Evolutionary conservation across 2,888 invertebrate genomes (phyloP).

Genomic region (Mythimna impura): DNA sequence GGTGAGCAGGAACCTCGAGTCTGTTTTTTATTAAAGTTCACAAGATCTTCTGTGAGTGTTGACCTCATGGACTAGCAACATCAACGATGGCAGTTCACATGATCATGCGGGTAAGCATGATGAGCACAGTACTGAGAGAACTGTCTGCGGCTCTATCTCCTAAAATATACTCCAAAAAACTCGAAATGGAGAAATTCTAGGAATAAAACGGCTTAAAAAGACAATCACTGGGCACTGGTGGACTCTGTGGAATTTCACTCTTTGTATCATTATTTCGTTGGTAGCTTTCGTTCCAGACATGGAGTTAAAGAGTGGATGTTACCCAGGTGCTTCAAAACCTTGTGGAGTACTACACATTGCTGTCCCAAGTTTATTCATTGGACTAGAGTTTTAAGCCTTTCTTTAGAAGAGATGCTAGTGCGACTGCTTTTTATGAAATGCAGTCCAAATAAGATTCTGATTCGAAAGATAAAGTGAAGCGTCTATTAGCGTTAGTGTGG

Average conservation of each 20-base stretch:
- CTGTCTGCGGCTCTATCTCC: too few relatives aligned
- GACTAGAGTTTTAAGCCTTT: not conserved
- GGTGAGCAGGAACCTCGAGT: not conserved
- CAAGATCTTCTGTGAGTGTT: not conserved
- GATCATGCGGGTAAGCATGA: not conserved
- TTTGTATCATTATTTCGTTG: too few relatives aligned
- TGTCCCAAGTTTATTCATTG: not conserved
- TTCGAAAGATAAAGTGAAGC: slow-evolving; percentile 5
- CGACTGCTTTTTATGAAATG: not conserved
- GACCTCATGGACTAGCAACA: not conserved
- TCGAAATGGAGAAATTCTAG: not conserved
- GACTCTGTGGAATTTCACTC: not conserved
- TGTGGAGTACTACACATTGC: not conserved
- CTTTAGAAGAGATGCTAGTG: too few relatives aligned
- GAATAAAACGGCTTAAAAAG: too few relatives aligned
- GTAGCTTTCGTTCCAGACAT: not conserved
- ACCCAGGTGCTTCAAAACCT: not conserved
- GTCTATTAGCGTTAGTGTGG: slow-evolving; percentile 26
- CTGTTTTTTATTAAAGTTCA: not conserved
- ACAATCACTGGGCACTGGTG: too few relatives aligned
- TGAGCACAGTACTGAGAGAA: too few relatives aligned
- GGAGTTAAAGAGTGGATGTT: not conserved
- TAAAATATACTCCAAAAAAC: not conserved
- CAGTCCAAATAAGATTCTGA: slow-evolving; percentile 14
- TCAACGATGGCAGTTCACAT: too few relatives aligned